Conservation (phyloP, 2,797 vertebrate species). For the Hippopotamyrus pictus region DNA sequence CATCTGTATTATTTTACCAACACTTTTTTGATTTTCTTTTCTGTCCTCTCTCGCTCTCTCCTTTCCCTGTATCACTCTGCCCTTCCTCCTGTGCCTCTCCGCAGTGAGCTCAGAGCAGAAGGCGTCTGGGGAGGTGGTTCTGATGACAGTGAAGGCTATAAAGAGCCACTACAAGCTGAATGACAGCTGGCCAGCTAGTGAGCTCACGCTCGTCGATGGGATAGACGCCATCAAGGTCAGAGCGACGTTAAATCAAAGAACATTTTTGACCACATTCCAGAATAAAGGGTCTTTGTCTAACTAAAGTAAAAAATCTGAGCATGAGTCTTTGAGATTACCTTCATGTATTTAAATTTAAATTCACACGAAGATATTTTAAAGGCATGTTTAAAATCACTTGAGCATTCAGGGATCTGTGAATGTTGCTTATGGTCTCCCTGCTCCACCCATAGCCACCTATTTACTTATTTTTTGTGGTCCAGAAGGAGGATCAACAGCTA, state of each 20-base stretch:
- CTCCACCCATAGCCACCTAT: not conserved
- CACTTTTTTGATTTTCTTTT: not conserved
- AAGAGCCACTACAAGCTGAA: constrained; percentile 34
- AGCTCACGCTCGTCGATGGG: constrained; percentile 44
- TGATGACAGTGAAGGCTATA: constrained; percentile 40
- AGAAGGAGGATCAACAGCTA: not conserved
- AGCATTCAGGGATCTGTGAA: not conserved
- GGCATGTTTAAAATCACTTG: not conserved
- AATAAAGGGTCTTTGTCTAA: not conserved
- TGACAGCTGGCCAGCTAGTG: constrained; percentile 33
- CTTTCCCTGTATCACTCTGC: not conserved
- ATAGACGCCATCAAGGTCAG: constrained; percentile 37
- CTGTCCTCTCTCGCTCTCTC: not conserved
- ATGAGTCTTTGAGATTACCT: not conserved
- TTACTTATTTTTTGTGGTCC: not conserved
- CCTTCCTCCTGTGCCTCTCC: not conserved
- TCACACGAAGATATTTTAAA: not conserved
- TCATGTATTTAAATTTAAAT: not conserved
- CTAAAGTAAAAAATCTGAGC: not conserved
- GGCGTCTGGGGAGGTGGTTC: not conserved
- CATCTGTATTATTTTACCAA: not conserved
- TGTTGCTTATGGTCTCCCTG: not conserved
- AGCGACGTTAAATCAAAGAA: not conserved
- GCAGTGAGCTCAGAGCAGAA: constrained; percentile 11
- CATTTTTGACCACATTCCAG: not conserved